phyloP scores from a whole-genome alignment of 2,888 invertebrate species.

The Agonopterix subpropinquella region DNA sequence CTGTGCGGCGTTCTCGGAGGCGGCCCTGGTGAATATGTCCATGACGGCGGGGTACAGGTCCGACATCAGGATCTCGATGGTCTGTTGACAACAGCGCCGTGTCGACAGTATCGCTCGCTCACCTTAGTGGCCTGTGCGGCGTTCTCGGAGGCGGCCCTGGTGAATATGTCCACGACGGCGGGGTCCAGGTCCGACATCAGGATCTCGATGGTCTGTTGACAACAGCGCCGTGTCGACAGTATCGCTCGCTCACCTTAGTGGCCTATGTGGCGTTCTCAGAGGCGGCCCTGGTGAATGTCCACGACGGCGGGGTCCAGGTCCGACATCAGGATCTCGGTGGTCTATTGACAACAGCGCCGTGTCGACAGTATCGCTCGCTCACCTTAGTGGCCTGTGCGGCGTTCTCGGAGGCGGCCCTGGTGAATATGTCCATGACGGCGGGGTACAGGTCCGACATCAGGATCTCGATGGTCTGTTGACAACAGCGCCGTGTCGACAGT shows the following conservation, averaged over 20 bases:
- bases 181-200: constrained; percentile 97
- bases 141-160: constrained; percentile 83
- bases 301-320: no score
- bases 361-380: no score
- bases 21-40: constrained; percentile 91
- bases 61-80: constrained; percentile 98
- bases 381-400: constrained; percentile 95
- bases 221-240: no score
- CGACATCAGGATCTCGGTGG: no score
- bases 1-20: constrained; percentile 85
- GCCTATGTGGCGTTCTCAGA: no score
- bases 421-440: constrained; percentile 94
- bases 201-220: constrained; percentile 98
- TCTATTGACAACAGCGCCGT: no score
- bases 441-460: constrained; percentile 98
- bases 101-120: neutral
- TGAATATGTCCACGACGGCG: constrained; percentile 94
- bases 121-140: constrained; percentile 93
- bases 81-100: constrained; percentile 73
- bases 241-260: no score
- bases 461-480: constrained; percentile 93
- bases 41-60: constrained; percentile 94
- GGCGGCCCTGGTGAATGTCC: no score
- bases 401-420: constrained; percentile 83
- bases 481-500: no score